Evolutionary conservation across 2,888 invertebrate species (phyloP).

Genomic region (Gonocerus acuteangulatus): DNA sequence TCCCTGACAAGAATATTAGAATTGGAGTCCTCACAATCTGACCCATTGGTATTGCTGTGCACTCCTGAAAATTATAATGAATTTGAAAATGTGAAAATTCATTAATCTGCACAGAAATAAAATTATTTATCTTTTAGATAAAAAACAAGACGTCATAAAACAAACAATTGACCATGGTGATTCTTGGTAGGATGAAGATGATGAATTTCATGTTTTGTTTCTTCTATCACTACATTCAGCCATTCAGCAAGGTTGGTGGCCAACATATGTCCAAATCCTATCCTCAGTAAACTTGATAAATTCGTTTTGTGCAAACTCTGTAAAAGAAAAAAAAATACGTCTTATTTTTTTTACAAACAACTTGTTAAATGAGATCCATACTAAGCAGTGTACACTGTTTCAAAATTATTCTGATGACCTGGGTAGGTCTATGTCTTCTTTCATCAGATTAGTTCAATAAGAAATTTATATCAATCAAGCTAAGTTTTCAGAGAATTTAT

Average conservation of each 20-base stretch:
- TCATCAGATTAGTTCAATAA: no score
- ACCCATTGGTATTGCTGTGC: not conserved
- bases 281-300: slow-evolving; percentile 53
- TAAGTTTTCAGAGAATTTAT: no score
- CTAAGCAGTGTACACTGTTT: no score
- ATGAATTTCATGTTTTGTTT: slow-evolving; percentile 79
- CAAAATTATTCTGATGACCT: no score
- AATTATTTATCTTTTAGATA: not conserved
- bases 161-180: slow-evolving; percentile 1
- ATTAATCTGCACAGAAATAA: not conserved
- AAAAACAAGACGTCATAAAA: not conserved
- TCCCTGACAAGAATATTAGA: slow-evolving; percentile 7
- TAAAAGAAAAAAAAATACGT: not conserved
- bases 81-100: not conserved
- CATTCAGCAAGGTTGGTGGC: slow-evolving; percentile 92
- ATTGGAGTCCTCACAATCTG: not conserved
- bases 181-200: slow-evolving; percentile 8
- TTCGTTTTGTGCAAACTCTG: slow-evolving; percentile 6
- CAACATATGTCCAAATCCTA: slow-evolving; percentile 89
- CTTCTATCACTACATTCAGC: slow-evolving; percentile 77
- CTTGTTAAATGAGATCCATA: no score
- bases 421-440: no score
- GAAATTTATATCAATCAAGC: no score
- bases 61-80: not conserved
- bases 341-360: not conserved